Percentiles rank a stretch among this genome's conserved stretches.
Conservation (phyloP, 2,797 vertebrate genomes). For the Ciconia nigra region DNA sequence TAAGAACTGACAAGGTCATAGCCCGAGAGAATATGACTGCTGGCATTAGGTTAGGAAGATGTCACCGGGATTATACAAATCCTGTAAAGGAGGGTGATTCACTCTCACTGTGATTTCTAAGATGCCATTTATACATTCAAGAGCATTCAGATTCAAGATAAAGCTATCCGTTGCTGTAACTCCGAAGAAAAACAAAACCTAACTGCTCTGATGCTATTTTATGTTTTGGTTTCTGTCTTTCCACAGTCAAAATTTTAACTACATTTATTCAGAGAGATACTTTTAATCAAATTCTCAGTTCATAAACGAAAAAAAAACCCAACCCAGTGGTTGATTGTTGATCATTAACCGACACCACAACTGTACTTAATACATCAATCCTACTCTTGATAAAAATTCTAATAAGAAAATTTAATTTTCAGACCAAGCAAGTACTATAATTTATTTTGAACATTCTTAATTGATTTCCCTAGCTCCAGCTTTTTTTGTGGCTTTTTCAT, state of each 20-base stretch:
- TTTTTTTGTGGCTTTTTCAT: not conserved
- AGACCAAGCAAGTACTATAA: not conserved
- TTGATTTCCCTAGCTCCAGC: not conserved
- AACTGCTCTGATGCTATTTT: not conserved
- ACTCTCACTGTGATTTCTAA: not conserved
- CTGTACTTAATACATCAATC: not conserved
- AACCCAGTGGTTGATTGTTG: not conserved
- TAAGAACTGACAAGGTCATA: conserved; percentile 30
- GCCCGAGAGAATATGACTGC: conserved; percentile 26
- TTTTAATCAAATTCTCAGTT: not conserved
- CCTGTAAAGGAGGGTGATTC: conserved; percentile 10
- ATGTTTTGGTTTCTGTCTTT: not conserved
- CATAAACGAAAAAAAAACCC: not conserved
- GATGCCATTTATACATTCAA: not conserved
- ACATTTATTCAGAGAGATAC: not conserved
- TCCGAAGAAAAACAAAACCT: not conserved
- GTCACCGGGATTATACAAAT: conserved; percentile 48
- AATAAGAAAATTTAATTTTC: not conserved
- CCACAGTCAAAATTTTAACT: not conserved
- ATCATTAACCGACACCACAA: not conserved
- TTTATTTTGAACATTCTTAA: not conserved
- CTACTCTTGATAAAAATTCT: not conserved
- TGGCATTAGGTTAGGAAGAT: conserved; percentile 53
- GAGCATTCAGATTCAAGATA: not conserved
- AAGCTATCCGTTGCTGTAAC: not conserved